Evolutionary conservation across 2,888 invertebrate genomes (phyloP).

Genomic region (Hydraecia micacea): DNA sequence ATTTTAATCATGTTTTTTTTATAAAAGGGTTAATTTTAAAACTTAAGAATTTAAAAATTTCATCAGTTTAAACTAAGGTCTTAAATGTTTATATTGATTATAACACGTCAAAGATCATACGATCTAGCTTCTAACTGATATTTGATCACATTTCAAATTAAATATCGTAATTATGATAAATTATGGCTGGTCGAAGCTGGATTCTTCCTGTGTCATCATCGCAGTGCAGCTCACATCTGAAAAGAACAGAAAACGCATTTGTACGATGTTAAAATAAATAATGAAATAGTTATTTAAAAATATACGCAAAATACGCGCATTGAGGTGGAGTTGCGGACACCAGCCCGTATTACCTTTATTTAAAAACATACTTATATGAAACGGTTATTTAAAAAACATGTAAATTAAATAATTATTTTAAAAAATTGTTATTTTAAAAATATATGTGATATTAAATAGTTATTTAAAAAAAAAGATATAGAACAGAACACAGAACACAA

Average conservation of each 20-base stretch:
- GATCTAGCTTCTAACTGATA: not conserved
- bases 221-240: conserved; percentile 32
- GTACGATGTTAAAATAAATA: not conserved
- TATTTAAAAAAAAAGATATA: not conserved
- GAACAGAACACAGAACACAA: not conserved
- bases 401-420: too few species aligned
- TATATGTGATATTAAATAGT: too few species aligned
- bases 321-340: too few species aligned
- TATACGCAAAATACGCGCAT: too few species aligned
- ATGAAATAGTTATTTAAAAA: not conserved
- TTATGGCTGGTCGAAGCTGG: not conserved
- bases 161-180: not conserved
- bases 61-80: not conserved
- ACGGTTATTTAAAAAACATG: too few species aligned
- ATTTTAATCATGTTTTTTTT: not conserved
- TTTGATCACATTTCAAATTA: conserved; percentile 1
- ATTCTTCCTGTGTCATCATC: not conserved
- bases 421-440: too few species aligned
- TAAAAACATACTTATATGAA: too few species aligned
- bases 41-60: too few species aligned
- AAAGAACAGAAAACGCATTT: conserved; percentile 43
- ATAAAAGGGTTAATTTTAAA: not conserved
- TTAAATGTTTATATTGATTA: not conserved
- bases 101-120: not conserved
- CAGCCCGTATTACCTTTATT: too few species aligned